Evolutionary conservation across 2,113 vertebrate species (phyloP).

Genomic region (Gobio gobio): DNA sequence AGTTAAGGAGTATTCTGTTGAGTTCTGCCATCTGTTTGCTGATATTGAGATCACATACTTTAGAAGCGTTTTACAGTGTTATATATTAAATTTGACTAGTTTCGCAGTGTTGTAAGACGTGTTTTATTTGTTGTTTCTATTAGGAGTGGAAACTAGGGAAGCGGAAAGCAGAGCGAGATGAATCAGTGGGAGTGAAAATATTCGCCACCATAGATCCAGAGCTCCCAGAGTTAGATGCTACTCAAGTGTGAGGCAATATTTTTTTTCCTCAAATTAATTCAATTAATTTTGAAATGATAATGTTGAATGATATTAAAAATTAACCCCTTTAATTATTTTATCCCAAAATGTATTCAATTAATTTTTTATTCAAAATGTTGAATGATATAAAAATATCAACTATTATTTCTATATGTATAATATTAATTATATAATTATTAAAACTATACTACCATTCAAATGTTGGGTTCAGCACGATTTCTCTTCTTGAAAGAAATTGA

Average conservation of each 20-base stretch:
- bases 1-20: background rate
- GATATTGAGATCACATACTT: background rate
- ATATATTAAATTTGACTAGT: background rate
- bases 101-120: background rate
- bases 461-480: background rate
- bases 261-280: background rate
- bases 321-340: too few relatives aligned
- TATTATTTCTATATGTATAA: background rate
- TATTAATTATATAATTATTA: background rate
- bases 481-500: too few relatives aligned
- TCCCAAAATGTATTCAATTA: too few relatives aligned
- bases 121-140: constrained; percentile 17
- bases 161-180: constrained; percentile 87
- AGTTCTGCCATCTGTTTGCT: background rate
- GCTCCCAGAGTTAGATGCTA: constrained; percentile 81
- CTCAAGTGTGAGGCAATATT: constrained; percentile 80
- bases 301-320: background rate
- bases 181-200: constrained; percentile 83
- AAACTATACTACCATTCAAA: background rate
- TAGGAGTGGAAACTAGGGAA: constrained; percentile 90
- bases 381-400: background rate
- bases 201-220: constrained; percentile 86
- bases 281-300: background rate
- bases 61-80: background rate
- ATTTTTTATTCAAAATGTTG: too few relatives aligned